Evolutionary conservation across 2,888 invertebrate species (phyloP), one percentile per base, ranked within the genome.

Genomic region (Heliconius erato): DNA sequence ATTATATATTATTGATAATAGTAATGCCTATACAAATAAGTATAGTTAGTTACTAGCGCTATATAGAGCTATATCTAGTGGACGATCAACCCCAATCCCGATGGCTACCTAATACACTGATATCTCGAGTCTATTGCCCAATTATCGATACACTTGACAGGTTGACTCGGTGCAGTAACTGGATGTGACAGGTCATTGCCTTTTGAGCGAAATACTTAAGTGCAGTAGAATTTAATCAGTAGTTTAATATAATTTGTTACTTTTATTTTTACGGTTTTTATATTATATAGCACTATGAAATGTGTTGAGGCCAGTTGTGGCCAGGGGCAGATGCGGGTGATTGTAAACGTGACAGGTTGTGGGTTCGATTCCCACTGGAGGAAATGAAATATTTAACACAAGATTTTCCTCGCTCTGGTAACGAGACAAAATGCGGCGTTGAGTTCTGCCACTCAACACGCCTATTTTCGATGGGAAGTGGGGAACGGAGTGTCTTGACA

Each of bases 61-160:
- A 63, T 67, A 19, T 65, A 44, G 28, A 23, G 26, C 44, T 78
- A 6, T 28, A 49, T 67, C 78, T 67, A 68, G 49, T 78, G 28
- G 78, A 78, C 49, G 49, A 49, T 78, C 26, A 68, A 49, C 14
- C 67, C 40, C 44, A 81, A 79, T 19, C 69, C 16, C 74, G 74
- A 69, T 79, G 65, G 74, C 69, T 63, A 78, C 74, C 44, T 78
- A 59, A 65, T 74, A 63, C 72, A 74, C 40, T 78, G 72, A 67
- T 76, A 74, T 79, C 80, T 71, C 40, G 35, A 82, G 71, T 80
- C 69, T 69, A 84, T 80, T 84, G 79, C 80, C 79, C 80, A 80
- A 79, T 84, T 84, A 80, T 80, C 78, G 77, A 74, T 69, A 44
- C 79, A 82, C 76, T 79, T 81, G 84, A 84, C 83, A 83, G 80